Conservation (phyloP, 2,797 vertebrate genomes). For the Schizothorax lantsangensis region DNA sequence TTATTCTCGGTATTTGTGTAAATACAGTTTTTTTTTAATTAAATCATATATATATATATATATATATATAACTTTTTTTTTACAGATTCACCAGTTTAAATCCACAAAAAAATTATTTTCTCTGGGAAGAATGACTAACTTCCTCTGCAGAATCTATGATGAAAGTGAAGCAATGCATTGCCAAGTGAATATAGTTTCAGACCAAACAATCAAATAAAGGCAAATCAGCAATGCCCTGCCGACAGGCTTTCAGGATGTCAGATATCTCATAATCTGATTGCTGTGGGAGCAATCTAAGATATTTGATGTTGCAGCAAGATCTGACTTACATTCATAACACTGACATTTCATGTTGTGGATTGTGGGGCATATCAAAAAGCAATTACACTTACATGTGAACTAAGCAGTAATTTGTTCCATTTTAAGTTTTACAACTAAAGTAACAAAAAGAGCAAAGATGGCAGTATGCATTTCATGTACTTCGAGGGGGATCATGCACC, state of each 20-base stretch:
- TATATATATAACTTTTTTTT: too few species aligned
- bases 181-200: conserved; percentile 44
- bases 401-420: background rate
- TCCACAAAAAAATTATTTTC: conserved; percentile 8
- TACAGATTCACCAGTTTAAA: background rate
- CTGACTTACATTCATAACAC: conserved; percentile 14
- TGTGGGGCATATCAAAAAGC: background rate
- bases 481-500: background rate
- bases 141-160: conserved; percentile 45
- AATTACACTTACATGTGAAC: conserved; percentile 11
- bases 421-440: background rate
- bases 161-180: conserved; percentile 44
- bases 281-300: conserved; percentile 44
- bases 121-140: conserved; percentile 29
- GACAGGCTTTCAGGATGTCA: conserved; percentile 35
- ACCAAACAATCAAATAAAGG: conserved; percentile 57
- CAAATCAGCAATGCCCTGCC: conserved; percentile 51
- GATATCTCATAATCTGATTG: conserved; percentile 43
- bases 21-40: too few species aligned
- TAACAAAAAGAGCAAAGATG: background rate
- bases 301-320: conserved; percentile 38
- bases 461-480: background rate
- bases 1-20: too few species aligned
- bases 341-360: background rate
- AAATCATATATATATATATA: too few species aligned